Conservation (phyloP, 2,113 vertebrate genomes). For the Cinclus cinclus region DNA sequence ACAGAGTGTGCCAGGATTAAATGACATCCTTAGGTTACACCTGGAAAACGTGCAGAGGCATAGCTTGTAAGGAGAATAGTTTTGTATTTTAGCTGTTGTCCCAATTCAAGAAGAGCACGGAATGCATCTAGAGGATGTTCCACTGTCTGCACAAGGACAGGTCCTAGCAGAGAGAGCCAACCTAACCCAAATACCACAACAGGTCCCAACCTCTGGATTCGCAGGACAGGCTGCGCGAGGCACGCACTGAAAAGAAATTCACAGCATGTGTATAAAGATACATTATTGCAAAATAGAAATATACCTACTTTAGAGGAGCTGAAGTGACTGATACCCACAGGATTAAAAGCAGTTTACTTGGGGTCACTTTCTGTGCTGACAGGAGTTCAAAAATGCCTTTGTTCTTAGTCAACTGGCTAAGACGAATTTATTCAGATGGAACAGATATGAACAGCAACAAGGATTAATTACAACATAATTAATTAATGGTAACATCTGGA, state of each 20-base stretch:
- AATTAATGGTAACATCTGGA: constrained; percentile 48
- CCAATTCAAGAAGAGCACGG: neutral
- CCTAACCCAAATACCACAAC: neutral
- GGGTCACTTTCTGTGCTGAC: neutral
- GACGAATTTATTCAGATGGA: constrained; percentile 8
- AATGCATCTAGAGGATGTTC: neutral
- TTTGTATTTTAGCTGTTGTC: neutral
- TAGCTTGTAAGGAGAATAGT: neutral
- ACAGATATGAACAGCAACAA: neutral
- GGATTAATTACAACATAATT: constrained; percentile 44
- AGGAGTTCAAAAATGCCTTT: neutral
- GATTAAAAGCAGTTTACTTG: neutral
- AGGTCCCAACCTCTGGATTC: neutral
- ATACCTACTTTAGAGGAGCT: accelerated
- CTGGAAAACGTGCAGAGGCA: neutral
- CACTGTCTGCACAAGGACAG: neutral
- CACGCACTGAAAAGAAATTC: neutral
- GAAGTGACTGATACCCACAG: neutral
- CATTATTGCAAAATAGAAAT: neutral
- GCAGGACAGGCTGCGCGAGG: neutral
- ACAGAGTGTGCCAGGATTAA: neutral
- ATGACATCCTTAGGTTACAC: constrained; percentile 24
- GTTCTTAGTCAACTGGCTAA: neutral
- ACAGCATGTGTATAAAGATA: accelerated
- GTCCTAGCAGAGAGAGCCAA: neutral